These are phyloP conservation scores for Pogonophryne albipinna DNA, from an alignment of 2,797 vertebrate genomes.

Conservation along the genomic window DNA sequence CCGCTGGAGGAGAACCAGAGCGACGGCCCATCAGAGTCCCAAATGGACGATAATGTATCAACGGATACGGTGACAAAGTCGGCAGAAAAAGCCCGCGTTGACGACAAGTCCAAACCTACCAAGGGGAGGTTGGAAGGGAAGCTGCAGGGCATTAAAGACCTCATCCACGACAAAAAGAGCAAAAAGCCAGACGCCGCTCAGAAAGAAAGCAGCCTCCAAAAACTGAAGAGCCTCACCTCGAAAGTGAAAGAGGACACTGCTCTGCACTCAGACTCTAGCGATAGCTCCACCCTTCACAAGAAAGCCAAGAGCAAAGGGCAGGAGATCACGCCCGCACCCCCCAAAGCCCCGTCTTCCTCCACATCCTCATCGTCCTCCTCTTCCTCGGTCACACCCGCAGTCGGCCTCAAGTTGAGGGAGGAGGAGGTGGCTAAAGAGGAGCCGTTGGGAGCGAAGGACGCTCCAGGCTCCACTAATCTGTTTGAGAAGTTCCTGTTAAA, in stretches of 20 bases:
- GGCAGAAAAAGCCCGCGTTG: slow-evolving; percentile 54
- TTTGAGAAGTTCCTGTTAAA: slow-evolving; percentile 87
- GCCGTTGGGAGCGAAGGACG: slow-evolving; percentile 69
- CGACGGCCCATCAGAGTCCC: slow-evolving; percentile 75
- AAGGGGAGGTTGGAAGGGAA: slow-evolving; percentile 84
- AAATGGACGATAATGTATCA: slow-evolving; percentile 58
- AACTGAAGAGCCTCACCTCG: slow-evolving; percentile 79
- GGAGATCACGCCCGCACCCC: slow-evolving; percentile 50
- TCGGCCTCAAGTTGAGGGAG: slow-evolving; percentile 64
- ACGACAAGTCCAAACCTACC: slow-evolving; percentile 85
- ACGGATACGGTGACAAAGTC: slow-evolving; percentile 49
- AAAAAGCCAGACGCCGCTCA: slow-evolving; percentile 69
- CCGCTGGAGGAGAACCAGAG: slow-evolving; percentile 75
- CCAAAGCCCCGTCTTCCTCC: slow-evolving; percentile 70
- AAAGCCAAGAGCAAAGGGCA: slow-evolving; percentile 69
- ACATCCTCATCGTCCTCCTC: slow-evolving; percentile 70
- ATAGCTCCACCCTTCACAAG: slow-evolving; percentile 76
- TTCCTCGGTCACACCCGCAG: slow-evolving; percentile 46
- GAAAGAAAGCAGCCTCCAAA: slow-evolving; percentile 81
- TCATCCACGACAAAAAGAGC: slow-evolving; percentile 79
- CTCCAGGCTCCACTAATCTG: slow-evolving; percentile 78
- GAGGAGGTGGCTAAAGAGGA: slow-evolving; percentile 79
- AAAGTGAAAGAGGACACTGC: slow-evolving; percentile 85
- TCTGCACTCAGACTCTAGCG: slow-evolving; percentile 86
- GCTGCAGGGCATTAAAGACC: slow-evolving; percentile 81